These are phyloP conservation scores for Apostichopus parvimensis DNA, from an alignment of 35 echinoderm and acorn worm genomes.

Conservation along the genomic window DNA sequence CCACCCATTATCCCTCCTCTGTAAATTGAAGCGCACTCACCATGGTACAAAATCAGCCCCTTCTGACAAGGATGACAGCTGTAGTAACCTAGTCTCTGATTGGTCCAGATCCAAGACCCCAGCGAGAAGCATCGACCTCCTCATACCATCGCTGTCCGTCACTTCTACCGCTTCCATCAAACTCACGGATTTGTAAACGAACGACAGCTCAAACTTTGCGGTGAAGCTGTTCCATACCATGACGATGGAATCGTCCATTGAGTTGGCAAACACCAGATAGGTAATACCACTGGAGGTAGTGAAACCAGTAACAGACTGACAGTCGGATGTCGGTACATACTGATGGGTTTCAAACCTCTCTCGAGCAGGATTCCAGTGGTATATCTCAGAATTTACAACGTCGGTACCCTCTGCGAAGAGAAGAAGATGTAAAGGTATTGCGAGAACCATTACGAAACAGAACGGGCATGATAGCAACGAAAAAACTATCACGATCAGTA, in stretches of 20 bases:
- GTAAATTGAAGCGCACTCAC: conserved; percentile 30
- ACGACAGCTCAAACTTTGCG: conserved; percentile 47
- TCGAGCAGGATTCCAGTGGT: conserved; percentile 70
- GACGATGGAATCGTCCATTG: conserved; percentile 59
- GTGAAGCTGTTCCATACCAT: conserved; percentile 82
- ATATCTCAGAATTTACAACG: conserved; percentile 72
- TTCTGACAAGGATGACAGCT: conserved; percentile 42
- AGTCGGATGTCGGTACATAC: conserved; percentile 70
- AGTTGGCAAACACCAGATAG: conserved; percentile 70
- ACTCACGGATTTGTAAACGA: conserved; percentile 40
- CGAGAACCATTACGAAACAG: no score
- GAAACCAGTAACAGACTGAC: conserved; percentile 68
- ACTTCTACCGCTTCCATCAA: conserved; percentile 44
- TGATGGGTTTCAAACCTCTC: conserved; percentile 68
- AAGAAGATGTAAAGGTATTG: neutral
- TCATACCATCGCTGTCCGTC: conserved; percentile 9
- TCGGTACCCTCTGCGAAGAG: conserved; percentile 51
- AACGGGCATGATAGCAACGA: no score
- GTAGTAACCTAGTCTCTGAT: conserved; percentile 46
- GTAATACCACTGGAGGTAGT: conserved; percentile 55
- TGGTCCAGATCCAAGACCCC: neutral
- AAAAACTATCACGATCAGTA: no score
- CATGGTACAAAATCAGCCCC: conserved; percentile 82
- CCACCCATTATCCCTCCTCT: no score
- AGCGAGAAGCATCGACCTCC: conserved; percentile 15